Conservation (phyloP, 2,797 vertebrate genomes). For the Tragelaphus eurycerus region DNA sequence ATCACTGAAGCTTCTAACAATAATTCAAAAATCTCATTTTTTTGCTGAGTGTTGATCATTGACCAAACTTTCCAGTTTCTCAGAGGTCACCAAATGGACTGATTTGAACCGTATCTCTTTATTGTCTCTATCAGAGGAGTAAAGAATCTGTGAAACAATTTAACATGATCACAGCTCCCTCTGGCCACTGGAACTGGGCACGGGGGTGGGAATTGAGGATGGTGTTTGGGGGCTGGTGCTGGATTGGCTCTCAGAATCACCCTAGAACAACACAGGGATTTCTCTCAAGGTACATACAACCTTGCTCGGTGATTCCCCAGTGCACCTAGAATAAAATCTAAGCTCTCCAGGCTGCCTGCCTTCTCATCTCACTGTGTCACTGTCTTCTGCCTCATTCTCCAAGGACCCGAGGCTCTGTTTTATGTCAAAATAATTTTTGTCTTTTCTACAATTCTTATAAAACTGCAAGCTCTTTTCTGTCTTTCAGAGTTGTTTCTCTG, state of each 20-base stretch:
- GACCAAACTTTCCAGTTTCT: slow-evolving; percentile 61
- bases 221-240: background rate
- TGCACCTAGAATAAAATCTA: background rate
- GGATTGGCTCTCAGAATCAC: background rate
- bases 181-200: background rate
- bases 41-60: slow-evolving; percentile 53
- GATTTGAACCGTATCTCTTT: slow-evolving; percentile 46
- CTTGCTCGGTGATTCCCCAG: background rate
- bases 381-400: background rate
- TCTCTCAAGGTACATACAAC: background rate
- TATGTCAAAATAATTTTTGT: background rate
- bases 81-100: slow-evolving; percentile 46
- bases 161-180: background rate
- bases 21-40: slow-evolving; percentile 57
- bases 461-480: background rate
- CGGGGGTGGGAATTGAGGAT: background rate
- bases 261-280: background rate
- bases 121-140: slow-evolving; percentile 18
- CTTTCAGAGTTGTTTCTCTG: background rate
- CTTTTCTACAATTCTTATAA: background rate
- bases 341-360: background rate
- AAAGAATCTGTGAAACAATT: slow-evolving; percentile 5
- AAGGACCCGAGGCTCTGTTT: background rate
- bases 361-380: background rate
- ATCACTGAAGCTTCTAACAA: slow-evolving; percentile 52